Evolutionary conservation across 53 echinoderm and acorn worm genomes (phyloP).

Genomic region (Holothuria scabra): DNA sequence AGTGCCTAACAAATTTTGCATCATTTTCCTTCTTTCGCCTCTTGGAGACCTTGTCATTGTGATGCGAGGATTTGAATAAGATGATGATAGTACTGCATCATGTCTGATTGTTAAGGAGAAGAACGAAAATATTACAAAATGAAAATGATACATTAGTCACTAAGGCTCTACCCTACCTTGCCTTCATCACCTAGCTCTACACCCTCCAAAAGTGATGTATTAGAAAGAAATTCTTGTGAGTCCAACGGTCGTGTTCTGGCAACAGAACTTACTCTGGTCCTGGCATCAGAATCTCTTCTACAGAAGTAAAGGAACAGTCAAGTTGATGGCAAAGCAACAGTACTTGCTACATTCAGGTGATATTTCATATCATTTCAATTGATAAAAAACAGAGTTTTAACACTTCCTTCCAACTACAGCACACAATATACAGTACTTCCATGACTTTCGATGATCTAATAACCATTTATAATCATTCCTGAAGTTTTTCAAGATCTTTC

Average conservation of each 20-base stretch:
- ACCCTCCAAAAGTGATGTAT: conserved; percentile 54
- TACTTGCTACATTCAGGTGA: too few species aligned
- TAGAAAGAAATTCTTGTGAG: conserved; percentile 62
- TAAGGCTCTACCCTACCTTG: conserved; percentile 57
- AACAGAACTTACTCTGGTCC: conserved; percentile 71
- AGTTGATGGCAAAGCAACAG: neutral
- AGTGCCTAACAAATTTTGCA: conserved; percentile 30
- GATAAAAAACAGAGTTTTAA: too few species aligned
- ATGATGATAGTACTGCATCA: neutral
- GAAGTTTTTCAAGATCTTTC: too few species aligned
- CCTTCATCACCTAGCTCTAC: conserved; percentile 81
- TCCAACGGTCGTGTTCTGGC: conserved; percentile 55
- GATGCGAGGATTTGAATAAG: conserved; percentile 25
- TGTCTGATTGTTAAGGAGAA: conserved; percentile 25
- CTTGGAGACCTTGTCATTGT: conserved; percentile 18
- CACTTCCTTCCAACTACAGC: too few species aligned
- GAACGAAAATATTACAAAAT: neutral
- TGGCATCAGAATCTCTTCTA: conserved; percentile 72
- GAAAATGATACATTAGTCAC: neutral
- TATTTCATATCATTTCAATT: too few species aligned
- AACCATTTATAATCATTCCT: too few species aligned
- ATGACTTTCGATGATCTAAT: too few species aligned
- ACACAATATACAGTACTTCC: too few species aligned
- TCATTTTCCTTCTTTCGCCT: conserved; percentile 27
- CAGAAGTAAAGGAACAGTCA: neutral